Evolutionary conservation across 2,888 invertebrate genomes (phyloP), one percentile per base, ranked within the genome.

Genomic region (Apodemia duryi): DNA sequence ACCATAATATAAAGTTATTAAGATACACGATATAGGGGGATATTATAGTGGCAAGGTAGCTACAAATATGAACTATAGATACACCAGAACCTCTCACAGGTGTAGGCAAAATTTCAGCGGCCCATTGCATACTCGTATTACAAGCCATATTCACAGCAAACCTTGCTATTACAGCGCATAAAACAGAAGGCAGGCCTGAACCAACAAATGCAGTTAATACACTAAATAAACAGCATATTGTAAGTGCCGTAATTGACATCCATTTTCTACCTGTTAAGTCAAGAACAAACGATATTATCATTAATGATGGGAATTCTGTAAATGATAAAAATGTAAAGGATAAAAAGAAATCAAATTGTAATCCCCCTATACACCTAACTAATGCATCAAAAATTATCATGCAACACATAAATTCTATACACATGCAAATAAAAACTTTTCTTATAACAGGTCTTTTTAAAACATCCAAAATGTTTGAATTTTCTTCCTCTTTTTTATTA

Each of bases 11-110:
- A 32, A 78, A 77, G 1, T 76, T 80, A 28, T 82, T 77, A 28
- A 86, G 72, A 64, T 86, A 86, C 0, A 83, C 85, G n/a, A 91
- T 78, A 69, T 85, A 86, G 5, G 87, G 86, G 0, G 86, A 83
- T 69, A 86, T 73, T 2, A 85, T 78, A 7, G 78, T 82, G 2
- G 80, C 83, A 6, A 72, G 1, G 29, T 70, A 70, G 46, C 71
- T 82, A 66, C 81, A 84, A 52, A 84, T 84, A 66, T 88, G 88
- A 41, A 80, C 74, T n/a, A 84, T 73, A 3, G 85, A 80, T 11
- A 78, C 69, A 2, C 84, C 86, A 11, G 83, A 77, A 5, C 85
- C 88, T 70, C 88, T 75, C 0, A 86, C 83, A 2, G 82, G 70
- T 0, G 86, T 84, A 0, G 88, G 88, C 13, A 88, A 68, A 63